These are phyloP conservation scores for Lamprologus callipterus DNA, from an alignment of 2,113 vertebrate species.

Conservation along the genomic window DNA sequence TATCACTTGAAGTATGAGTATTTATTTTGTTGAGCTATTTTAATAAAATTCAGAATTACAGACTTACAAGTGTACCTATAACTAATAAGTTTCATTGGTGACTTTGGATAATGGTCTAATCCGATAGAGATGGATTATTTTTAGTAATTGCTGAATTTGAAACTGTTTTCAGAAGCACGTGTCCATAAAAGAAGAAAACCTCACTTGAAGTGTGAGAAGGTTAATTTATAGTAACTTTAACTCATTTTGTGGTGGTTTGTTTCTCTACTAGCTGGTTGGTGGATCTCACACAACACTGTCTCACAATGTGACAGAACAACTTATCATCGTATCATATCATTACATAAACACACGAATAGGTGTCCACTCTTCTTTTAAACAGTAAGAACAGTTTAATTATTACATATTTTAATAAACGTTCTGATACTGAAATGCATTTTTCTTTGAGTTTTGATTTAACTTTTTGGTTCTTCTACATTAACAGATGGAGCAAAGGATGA, in stretches of 20 bases:
- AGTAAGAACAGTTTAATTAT: background rate
- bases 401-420: rapidly evolving
- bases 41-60: background rate
- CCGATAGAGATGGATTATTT: background rate
- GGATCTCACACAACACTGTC: background rate
- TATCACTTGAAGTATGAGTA: background rate
- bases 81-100: background rate
- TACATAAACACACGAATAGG: background rate
- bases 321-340: too few relatives aligned
- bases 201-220: background rate
- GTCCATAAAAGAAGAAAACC: background rate
- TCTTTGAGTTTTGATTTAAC: background rate
- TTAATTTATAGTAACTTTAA: background rate
- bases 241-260: background rate
- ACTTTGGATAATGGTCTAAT: background rate
- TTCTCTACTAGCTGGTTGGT: background rate
- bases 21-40: background rate
- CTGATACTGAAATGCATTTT: background rate
- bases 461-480: background rate
- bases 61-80: background rate
- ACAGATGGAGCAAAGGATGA: background rate
- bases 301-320: background rate
- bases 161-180: background rate
- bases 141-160: background rate
- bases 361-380: background rate